Evolutionary conservation across 1,140 invertebrate species (phyloP).

Genomic region (Anagrus nilaparvatae): DNA sequence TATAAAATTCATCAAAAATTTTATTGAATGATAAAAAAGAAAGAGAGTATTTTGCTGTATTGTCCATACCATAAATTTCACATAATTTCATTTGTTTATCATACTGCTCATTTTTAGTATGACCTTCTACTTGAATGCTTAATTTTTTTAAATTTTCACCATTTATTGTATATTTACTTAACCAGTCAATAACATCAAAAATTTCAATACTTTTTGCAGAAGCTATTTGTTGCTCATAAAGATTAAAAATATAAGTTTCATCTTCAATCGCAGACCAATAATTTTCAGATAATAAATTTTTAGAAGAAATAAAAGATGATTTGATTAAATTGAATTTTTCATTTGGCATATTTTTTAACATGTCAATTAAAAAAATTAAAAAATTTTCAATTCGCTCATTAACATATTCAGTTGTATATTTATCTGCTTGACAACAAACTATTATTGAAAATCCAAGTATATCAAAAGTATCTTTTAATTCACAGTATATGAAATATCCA

Average conservation of each 20-base stretch:
- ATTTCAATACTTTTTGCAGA: constrained; percentile 33
- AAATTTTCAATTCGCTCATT: constrained; percentile 67
- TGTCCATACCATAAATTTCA: no score
- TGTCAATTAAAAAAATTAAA: constrained; percentile 52
- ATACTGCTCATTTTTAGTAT: no score
- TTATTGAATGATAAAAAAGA: no score
- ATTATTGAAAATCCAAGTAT: constrained; percentile 64
- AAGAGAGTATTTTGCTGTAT: no score
- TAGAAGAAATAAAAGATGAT: constrained; percentile 59
- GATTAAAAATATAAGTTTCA: constrained; percentile 57
- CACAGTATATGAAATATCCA: constrained; percentile 68
- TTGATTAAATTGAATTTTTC: constrained; percentile 52
- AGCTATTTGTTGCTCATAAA: constrained; percentile 46
- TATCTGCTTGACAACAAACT: constrained; percentile 64
- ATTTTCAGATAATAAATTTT: constrained; percentile 53
- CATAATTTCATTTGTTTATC: no score
- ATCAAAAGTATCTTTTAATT: constrained; percentile 54
- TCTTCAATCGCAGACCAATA: constrained; percentile 62
- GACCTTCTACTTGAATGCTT: neutral
- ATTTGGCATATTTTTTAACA: constrained; percentile 47
- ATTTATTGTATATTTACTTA: constrained; percentile 43
- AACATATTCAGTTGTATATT: constrained; percentile 57
- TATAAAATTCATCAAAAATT: no score
- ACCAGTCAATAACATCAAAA: constrained; percentile 49
- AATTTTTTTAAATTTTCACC: constrained; percentile 48